Base-by-base conservation (phyloP, 2,888 invertebrate genomes). In the Meandrusa payeni region DNA sequence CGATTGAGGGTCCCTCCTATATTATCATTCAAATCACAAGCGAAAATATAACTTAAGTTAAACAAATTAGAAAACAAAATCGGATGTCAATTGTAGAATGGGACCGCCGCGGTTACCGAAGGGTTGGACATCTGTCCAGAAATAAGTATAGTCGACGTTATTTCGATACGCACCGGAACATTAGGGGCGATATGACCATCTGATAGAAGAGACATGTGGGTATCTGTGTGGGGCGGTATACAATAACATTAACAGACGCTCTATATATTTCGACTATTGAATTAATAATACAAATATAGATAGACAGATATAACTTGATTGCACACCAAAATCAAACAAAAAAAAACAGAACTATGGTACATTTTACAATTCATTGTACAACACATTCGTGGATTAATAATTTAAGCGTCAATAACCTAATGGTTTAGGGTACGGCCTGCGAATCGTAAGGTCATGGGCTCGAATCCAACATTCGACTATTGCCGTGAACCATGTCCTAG, bases 71-170 rank as follows among this genome's bases (percentile, higher is more conserved):
- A n/a, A 15, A 9, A 2, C 9, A 28, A 22, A 27, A 34, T 41
- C 2, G 27, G 5, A 10, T 32, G 12, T 19, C 7, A 5, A 32
- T 6, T 27, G 20, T 29, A 32, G 3, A 23, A 17, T 4, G 12
- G 7, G n/a, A n/a, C n/a, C n/a, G n/a, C n/a, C n/a, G n/a, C n/a
- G n/a, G n/a, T n/a, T n/a, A 27, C 10, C 38, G 32, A 38, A 40
- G 26, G 37, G 42, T 40, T 32, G 34, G 7, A 39, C 52, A 50
- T 52, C 52, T 52, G 52, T 41, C 42, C 28, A 19, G 20, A 13
- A 12, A 13, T 12, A 33, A 9, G 27, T 26, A 27, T n/a, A 31
- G 39, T 44, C 28, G 32, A 27, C 41, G 22, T 20, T 42, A 42
- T 17, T 41, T 33, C 41, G 28, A 34, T 27, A 24, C 27, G 33